A percentile compares a stretch with the other conserved stretches of the same genome.
phyloP scores from a whole-genome alignment of 2,113 vertebrate species.

The Ophthalmolycus amberensis region DNA sequence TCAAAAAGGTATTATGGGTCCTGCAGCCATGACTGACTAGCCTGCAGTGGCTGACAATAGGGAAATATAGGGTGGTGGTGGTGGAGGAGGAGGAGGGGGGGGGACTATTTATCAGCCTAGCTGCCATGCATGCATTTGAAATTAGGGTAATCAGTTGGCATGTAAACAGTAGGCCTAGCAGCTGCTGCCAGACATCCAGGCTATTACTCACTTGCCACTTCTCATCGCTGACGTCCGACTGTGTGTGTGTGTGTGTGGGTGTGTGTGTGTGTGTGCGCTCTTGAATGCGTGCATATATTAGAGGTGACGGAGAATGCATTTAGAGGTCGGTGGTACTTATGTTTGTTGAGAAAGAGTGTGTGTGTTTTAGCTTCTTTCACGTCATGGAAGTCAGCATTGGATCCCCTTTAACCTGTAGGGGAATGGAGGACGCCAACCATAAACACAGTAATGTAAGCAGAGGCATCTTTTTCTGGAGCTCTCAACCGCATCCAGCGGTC shows the following conservation, averaged over 20 bases:
- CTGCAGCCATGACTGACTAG: slow-evolving; percentile 63
- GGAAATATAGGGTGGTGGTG: slow-evolving; percentile 51
- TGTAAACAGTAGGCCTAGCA: slow-evolving; percentile 90
- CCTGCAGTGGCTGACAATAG: slow-evolving; percentile 77
- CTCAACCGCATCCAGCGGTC: background rate
- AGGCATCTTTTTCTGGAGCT: background rate
- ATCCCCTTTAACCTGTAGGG: background rate
- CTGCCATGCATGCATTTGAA: slow-evolving; percentile 85
- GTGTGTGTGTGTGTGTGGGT: slow-evolving; percentile 37
- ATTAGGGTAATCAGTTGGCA: slow-evolving; percentile 94
- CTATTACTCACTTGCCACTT: slow-evolving; percentile 86
- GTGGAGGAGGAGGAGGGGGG: slow-evolving; percentile 27
- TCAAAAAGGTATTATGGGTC: slow-evolving; percentile 86
- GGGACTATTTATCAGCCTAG: slow-evolving; percentile 83
- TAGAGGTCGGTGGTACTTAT: slow-evolving; percentile 18
- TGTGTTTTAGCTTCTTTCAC: slow-evolving; percentile 6
- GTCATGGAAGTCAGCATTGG: slow-evolving; percentile 9
- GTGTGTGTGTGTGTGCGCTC: slow-evolving; percentile 17
- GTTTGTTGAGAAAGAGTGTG: slow-evolving; percentile 16
- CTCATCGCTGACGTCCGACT: slow-evolving; percentile 71
- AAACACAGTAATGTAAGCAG: background rate
- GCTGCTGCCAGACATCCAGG: slow-evolving; percentile 83
- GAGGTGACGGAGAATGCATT: slow-evolving; percentile 41
- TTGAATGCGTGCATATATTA: slow-evolving; percentile 44
- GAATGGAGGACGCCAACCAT: background rate